phyloP scores from a whole-genome alignment of 1,140 invertebrate genomes.

The Latrodectus geometricus region DNA sequence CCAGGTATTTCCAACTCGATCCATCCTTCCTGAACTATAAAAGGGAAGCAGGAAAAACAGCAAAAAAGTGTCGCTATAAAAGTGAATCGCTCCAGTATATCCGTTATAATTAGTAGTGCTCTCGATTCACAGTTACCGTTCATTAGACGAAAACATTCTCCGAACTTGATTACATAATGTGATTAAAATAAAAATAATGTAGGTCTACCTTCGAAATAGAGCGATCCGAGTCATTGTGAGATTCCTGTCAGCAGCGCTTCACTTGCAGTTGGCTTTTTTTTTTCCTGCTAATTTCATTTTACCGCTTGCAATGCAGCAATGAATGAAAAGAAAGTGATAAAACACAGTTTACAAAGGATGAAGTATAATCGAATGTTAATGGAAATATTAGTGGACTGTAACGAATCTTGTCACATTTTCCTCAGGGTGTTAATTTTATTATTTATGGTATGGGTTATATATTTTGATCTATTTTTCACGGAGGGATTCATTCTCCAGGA shows the following conservation, averaged over 20 bases:
- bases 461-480: too few species aligned
- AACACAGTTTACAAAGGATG: too few species aligned
- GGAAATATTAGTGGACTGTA: too few species aligned
- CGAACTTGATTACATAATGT: constrained; percentile 6
- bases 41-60: neutral
- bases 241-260: neutral
- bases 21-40: neutral
- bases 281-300: neutral
- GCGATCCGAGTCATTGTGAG: constrained; percentile 27
- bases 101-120: neutral
- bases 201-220: constrained; percentile 46
- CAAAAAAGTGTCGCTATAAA: neutral
- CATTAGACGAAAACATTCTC: constrained; percentile 10
- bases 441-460: too few species aligned
- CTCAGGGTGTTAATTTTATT: too few species aligned
- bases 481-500: too few species aligned
- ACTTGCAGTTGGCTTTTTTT: neutral
- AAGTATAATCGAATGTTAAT: too few species aligned
- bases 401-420: too few species aligned
- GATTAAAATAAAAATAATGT: neutral
- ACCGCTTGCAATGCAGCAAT: neutral
- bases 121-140: constrained; percentile 11
- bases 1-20: neutral
- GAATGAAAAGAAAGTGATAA: too few species aligned
- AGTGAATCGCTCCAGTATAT: neutral